Base-by-base conservation (phyloP, 2,888 invertebrate genomes). In the Trichopoda pennipes region DNA sequence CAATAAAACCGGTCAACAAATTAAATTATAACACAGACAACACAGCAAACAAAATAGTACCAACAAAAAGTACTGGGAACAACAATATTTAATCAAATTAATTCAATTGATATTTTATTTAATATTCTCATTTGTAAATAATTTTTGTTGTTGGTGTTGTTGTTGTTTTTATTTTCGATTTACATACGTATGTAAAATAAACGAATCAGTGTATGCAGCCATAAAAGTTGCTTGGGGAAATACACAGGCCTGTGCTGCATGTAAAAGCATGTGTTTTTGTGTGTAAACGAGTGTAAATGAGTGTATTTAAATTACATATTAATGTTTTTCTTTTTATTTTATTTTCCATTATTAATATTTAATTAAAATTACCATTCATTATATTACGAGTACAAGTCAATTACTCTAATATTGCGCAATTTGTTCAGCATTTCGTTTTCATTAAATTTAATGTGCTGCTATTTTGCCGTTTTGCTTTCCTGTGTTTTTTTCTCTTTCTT, bases 391-490 rank as follows among this genome's bases (percentile, higher is more conserved):
- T 82, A 75, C 70, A 70, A 76, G 79, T 84, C 78, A 83, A 85
- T 84, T 86, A 85, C 77, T 78, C 84, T 84, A 86, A 85, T 86
- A 85, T 85, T 84, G 85, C 81, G 85, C 83, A 85, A 83, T 84
- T 84, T 81, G 84, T 84, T 84, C 80, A 78, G 80, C 64, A 78
- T 80, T 80, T 77, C 38, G 28, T 79, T 83, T 72, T 64, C 77
- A 84, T 83, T 78, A 75, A 80, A 61, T 75, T 74, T 84, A 80
- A 83, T 83, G 72, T 68, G 60, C 55, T 79, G 55, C 66, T 68
- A 38, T 28, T 72, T 35, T 44, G n/a, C n/a, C n/a, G n/a, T n/a
- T n/a, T n/a, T n/a, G n/a, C n/a, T n/a, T n/a, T n/a, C n/a, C n/a
- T 14, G 23, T 2, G 14, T 32, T 66, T 58, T n/a, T 17, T 21